Evolutionary conservation across 2,888 invertebrate species (phyloP).

Genomic region (Adelognathus sp.): DNA sequence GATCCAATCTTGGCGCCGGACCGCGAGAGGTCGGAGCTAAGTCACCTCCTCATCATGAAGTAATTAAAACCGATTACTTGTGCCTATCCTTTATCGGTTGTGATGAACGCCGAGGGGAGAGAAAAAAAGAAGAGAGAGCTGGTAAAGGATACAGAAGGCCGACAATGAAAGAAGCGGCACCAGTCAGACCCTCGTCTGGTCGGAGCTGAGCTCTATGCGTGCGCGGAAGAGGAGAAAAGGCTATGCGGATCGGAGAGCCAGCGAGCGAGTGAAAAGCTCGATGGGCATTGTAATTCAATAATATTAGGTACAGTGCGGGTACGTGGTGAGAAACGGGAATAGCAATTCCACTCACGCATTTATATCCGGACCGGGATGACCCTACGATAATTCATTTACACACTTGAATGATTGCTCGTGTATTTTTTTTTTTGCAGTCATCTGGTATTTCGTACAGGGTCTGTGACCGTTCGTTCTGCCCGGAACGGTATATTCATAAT

Average conservation of each 20-base stretch:
- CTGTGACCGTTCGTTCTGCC: neutral
- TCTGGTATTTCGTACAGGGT: neutral
- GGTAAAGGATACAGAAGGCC: slow-evolving; percentile 60
- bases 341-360: slow-evolving; percentile 65
- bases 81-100: slow-evolving; percentile 77
- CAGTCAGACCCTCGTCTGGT: slow-evolving; percentile 79
- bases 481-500: slow-evolving; percentile 7
- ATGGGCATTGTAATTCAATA: slow-evolving; percentile 72
- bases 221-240: slow-evolving; percentile 19
- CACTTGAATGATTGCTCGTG: slow-evolving; percentile 20
- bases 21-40: slow-evolving; percentile 70
- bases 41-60: slow-evolving; percentile 80
- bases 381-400: slow-evolving; percentile 59
- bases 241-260: slow-evolving; percentile 61
- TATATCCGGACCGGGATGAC: slow-evolving; percentile 78
- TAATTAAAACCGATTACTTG: slow-evolving; percentile 81
- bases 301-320: slow-evolving; percentile 63
- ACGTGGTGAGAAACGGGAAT: slow-evolving; percentile 48
- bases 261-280: slow-evolving; percentile 25
- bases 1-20: slow-evolving; percentile 74
- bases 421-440: neutral
- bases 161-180: slow-evolving; percentile 72
- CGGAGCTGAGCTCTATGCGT: slow-evolving; percentile 15
- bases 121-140: slow-evolving; percentile 67
- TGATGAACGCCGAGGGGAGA: slow-evolving; percentile 55